These are phyloP conservation scores for Hippocampus kuda DNA, from an alignment of 2,797 vertebrate species.

Conservation along the genomic window DNA sequence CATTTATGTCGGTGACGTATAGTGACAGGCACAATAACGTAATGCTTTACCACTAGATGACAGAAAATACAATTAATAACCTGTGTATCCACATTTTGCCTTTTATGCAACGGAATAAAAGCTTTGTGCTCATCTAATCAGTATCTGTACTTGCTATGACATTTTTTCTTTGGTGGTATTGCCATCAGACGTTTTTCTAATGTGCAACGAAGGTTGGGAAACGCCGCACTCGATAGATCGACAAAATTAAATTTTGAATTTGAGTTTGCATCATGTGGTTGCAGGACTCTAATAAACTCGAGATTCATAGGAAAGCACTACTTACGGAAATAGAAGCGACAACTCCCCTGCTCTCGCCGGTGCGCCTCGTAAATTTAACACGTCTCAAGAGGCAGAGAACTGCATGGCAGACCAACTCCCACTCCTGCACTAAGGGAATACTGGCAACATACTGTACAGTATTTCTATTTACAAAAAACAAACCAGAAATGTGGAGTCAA, in stretches of 20 bases:
- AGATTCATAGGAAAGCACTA: neutral
- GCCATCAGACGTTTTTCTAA: neutral
- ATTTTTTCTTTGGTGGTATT: neutral
- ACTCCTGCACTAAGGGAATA: constrained; percentile 2
- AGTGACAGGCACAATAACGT: neutral
- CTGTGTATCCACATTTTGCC: too few relatives aligned
- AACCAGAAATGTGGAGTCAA: neutral
- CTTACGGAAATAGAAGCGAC: neutral
- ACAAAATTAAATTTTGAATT: neutral
- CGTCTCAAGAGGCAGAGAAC: neutral
- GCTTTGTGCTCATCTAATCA: neutral
- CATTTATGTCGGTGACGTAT: neutral
- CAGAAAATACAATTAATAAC: neutral
- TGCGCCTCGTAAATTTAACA: neutral
- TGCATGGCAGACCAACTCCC: neutral
- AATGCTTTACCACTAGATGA: neutral
- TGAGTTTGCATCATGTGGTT: neutral
- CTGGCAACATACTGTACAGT: neutral
- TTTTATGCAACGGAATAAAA: neutral
- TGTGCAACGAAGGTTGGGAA: neutral
- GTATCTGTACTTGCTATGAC: neutral
- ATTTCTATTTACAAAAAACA: constrained; percentile 2
- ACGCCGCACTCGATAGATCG: neutral
- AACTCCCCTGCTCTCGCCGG: neutral
- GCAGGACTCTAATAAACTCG: neutral